Percentiles rank a stretch among this genome's conserved stretches.
Conservation (phyloP, 2,888 invertebrate species). For the Pristionchus fissidentatus region DNA sequence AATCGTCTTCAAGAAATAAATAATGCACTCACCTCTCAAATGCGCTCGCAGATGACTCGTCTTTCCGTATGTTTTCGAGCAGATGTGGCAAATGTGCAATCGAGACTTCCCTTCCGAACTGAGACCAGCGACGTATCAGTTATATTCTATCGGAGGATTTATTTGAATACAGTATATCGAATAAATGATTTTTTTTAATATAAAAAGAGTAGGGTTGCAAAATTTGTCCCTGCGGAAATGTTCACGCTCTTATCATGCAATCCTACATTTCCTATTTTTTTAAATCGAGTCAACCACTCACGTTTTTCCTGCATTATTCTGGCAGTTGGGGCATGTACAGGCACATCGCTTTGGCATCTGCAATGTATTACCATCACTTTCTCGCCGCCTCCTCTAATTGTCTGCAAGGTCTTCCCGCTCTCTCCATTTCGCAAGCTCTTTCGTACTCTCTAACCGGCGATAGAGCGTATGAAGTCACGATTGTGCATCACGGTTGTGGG, state of each 20-base stretch:
- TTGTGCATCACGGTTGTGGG: too few species aligned
- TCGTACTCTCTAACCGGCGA: too few species aligned
- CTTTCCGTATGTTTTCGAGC: conserved; percentile 72
- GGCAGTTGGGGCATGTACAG: conserved; percentile 96
- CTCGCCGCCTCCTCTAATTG: too few species aligned
- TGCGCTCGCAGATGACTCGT: conserved; percentile 68
- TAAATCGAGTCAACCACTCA: conserved; percentile 52
- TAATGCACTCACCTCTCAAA: conserved; percentile 57
- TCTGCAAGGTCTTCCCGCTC: background rate
- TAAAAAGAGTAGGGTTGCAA: too few species aligned
- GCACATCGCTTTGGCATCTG: conserved; percentile 83
- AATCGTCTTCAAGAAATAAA: background rate
- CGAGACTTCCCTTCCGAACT: conserved; percentile 67
- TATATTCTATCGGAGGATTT: background rate
- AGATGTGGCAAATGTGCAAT: conserved; percentile 74
- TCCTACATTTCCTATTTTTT: background rate
- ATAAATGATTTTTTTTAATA: background rate
- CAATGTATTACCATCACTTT: background rate
- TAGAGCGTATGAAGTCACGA: too few species aligned
- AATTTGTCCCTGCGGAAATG: too few species aligned
- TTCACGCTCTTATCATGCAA: background rate
- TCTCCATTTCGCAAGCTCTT: background rate
- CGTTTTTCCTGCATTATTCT: conserved; percentile 57
- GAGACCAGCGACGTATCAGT: conserved; percentile 17
- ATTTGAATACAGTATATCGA: background rate